Conservation (phyloP, 2,888 invertebrate species). For the Penaeus monodon region DNA sequence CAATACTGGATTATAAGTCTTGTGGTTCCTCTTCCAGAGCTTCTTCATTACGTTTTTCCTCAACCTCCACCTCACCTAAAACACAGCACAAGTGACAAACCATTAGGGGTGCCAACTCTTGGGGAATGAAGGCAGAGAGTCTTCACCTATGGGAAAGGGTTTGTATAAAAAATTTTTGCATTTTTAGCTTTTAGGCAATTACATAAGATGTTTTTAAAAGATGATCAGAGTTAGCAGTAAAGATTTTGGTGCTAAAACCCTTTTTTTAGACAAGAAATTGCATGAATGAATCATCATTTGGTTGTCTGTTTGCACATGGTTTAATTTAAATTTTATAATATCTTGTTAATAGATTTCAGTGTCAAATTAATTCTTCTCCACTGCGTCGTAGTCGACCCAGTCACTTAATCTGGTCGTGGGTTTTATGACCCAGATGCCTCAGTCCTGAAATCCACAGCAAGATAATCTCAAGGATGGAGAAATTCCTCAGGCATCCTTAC, state of each 20-base stretch:
- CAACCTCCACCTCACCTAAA: slow-evolving; percentile 55
- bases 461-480: slow-evolving; percentile 17
- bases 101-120: slow-evolving; percentile 24
- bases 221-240: background rate
- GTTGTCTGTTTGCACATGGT: background rate
- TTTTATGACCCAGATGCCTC: background rate
- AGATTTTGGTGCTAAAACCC: too few species aligned
- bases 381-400: slow-evolving; percentile 50
- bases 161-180: background rate
- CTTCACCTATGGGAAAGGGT: slow-evolving; percentile 38
- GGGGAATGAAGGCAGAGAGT: slow-evolving; percentile 7
- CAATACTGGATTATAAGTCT: background rate
- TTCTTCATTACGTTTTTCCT: slow-evolving; percentile 50
- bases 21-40: slow-evolving; percentile 24
- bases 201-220: background rate
- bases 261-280: too few species aligned
- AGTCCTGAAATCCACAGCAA: background rate
- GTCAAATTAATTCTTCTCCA: slow-evolving; percentile 50
- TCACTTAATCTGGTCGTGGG: slow-evolving; percentile 51
- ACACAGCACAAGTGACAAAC: slow-evolving; percentile 43
- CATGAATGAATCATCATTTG: background rate
- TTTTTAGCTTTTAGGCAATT: background rate
- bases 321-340: background rate
- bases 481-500: slow-evolving; percentile 37
- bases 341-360: slow-evolving; percentile 22